Evolutionary conservation across 23 tunicate genomes (phyloP), one percentile per base, ranked within the genome.

Genomic region (Styela clava): DNA sequence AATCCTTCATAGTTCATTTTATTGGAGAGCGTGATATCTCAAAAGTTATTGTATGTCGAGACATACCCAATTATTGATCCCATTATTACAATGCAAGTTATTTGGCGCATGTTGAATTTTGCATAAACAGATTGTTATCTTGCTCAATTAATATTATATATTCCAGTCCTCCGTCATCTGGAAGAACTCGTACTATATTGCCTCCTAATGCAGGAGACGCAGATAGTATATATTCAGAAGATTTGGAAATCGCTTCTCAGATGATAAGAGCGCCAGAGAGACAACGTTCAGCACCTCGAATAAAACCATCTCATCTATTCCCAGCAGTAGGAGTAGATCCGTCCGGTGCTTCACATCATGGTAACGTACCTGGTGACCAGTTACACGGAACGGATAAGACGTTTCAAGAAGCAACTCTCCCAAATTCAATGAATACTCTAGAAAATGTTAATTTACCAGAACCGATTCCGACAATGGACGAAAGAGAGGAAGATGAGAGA

Each of bases 221-320:
- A n/a, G 82, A 81, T 31, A 87, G 91, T 52, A 87, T 87, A 33
- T 87, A 87, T 61, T 87, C 91, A 20, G 71, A 67, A 22, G 86
- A 87, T 31, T 85, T 81, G 34, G 78, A 72, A 22, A 69, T 79
- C 44, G 34, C 21, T 0, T 34, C 80, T 20, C 71, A 79, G 18
- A 79, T 61, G 24, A 71, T 81, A 0, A 63, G 91, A 3, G 82
- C 91, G 28, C 91, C 91, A 2, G 85, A 87, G 31, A 72, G 91
- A 2, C 64, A 68, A 26, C 31, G 82, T 20, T 52, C 69, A 0
- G n/a, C 2, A 16, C 51, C 81, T 19, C 19, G n/a, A 16, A 67
- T 24, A 29, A 67, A 29, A 24, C 71, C 30, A 27, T 24, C 19
- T 18, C 30, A 25, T 24, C 30, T 18, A 24, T 18, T 25, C 24